A percentile compares a stretch with the other conserved stretches of the same genome.
phyloP scores from a whole-genome alignment of 2,888 invertebrate species.

The Watsonalla cultraria region DNA sequence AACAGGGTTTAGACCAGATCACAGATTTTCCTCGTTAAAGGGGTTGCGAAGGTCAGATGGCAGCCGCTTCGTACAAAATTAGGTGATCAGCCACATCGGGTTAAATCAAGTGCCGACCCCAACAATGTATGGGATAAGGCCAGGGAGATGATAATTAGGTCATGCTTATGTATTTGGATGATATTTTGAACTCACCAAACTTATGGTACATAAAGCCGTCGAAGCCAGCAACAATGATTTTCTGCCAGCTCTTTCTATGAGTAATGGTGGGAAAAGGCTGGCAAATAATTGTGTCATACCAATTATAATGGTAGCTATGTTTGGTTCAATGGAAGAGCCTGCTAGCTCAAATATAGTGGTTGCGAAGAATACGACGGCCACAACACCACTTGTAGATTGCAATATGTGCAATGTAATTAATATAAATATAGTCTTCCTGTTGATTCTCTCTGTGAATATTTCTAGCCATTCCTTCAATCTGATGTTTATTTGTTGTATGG shows the following conservation, averaged over 20 bases:
- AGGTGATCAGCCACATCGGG: too few relatives aligned
- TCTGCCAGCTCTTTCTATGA: slow-evolving; percentile 36
- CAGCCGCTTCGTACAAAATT: too few relatives aligned
- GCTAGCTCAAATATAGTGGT: slow-evolving; percentile 38
- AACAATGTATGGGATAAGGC: too few relatives aligned
- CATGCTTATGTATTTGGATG: background rate
- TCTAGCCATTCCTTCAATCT: slow-evolving; percentile 22
- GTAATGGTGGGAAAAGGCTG: slow-evolving; percentile 27
- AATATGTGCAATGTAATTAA: slow-evolving; percentile 25
- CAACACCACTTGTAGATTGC: slow-evolving; percentile 35
- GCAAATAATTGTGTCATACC: slow-evolving; percentile 31
- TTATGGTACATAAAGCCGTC: slow-evolving; percentile 27
- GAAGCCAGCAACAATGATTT: slow-evolving; percentile 30
- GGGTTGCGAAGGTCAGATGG: too few relatives aligned
- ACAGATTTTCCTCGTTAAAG: too few relatives aligned
- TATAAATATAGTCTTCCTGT: slow-evolving; percentile 35
- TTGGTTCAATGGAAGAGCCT: slow-evolving; percentile 27
- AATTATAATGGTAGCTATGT: slow-evolving; percentile 35
- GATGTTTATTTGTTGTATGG: background rate
- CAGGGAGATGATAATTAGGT: background rate
- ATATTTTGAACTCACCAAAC: slow-evolving; percentile 32
- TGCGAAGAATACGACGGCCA: slow-evolving; percentile 27
- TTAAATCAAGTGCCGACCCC: too few relatives aligned
- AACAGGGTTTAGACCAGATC: too few relatives aligned
- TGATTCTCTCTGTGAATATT: slow-evolving; percentile 28